Conservation (phyloP, 2,888 invertebrate genomes). For the Agrochola circellaris region DNA sequence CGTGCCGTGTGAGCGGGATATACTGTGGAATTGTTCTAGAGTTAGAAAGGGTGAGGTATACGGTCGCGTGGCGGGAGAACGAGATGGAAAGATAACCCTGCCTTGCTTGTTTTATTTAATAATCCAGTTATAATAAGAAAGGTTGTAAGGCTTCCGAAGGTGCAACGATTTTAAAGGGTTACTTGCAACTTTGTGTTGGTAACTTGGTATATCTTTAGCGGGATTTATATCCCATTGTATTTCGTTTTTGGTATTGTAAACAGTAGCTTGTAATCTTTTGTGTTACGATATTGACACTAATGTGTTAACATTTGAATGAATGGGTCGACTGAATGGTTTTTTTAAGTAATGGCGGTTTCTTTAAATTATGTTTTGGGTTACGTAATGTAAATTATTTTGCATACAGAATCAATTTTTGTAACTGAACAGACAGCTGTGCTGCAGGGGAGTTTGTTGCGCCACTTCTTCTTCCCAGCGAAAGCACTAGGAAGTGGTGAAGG, state of each 20-base stretch:
- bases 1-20: constrained; percentile 73
- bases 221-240: constrained; percentile 50
- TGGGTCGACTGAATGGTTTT: constrained; percentile 15
- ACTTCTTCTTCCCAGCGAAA: too few species aligned
- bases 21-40: constrained; percentile 5
- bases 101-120: constrained; percentile 75
- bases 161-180: constrained; percentile 66
- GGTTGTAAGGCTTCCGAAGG: constrained; percentile 71
- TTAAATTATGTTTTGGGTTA: constrained; percentile 8
- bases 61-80: constrained; percentile 83
- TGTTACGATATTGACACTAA: constrained; percentile 49
- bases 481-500: too few species aligned
- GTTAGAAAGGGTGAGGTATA: constrained; percentile 62
- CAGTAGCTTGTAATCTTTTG: constrained; percentile 41
- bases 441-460: too few species aligned
- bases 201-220: constrained; percentile 37
- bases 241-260: constrained; percentile 48
- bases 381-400: too few species aligned
- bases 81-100: constrained; percentile 63
- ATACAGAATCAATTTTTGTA: too few species aligned
- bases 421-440: too few species aligned
- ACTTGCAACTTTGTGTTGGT: constrained; percentile 60
- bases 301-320: constrained; percentile 43
- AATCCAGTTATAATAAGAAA: constrained; percentile 83
- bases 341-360: constrained; percentile 2